phyloP scores from a whole-genome alignment of 2,797 vertebrate species.

The Heteromormyrus szaboi region DNA sequence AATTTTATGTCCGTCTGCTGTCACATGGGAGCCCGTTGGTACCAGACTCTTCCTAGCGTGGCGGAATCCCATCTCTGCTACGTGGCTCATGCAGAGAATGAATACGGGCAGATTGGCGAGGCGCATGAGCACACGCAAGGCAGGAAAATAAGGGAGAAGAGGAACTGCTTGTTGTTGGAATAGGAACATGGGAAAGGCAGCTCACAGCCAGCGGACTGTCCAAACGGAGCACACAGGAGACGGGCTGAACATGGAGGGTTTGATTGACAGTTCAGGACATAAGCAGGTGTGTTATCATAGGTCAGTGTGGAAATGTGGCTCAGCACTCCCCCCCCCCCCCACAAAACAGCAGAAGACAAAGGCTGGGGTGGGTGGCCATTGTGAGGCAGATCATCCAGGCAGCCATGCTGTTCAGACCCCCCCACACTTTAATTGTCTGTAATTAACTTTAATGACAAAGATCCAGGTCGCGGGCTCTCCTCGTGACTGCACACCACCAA shows the following conservation, averaged over 20 bases:
- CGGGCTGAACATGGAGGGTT: neutral
- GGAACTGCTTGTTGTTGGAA: neutral
- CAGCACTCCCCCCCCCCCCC: slow-evolving; percentile 39
- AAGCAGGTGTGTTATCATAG: neutral
- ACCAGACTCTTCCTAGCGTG: neutral
- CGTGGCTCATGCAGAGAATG: neutral
- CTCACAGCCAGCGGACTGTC: neutral
- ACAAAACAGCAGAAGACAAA: slow-evolving; percentile 49
- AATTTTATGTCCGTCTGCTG: neutral
- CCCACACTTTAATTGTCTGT: slow-evolving; percentile 71
- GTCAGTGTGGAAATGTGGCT: neutral
- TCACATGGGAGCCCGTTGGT: neutral
- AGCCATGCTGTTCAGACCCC: slow-evolving; percentile 52
- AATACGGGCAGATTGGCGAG: neutral
- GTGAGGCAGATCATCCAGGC: slow-evolving; percentile 56
- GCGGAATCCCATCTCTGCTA: neutral
- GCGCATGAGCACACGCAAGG: neutral
- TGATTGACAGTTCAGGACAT: neutral
- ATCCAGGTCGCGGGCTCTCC: slow-evolving; percentile 38
- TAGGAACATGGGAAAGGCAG: neutral
- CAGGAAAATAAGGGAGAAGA: neutral
- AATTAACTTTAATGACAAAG: slow-evolving; percentile 74
- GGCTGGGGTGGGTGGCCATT: slow-evolving; percentile 11
- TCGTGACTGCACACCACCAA: slow-evolving; percentile 48
- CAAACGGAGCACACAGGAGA: neutral